Evolutionary conservation across 2,797 vertebrate species (phyloP), one percentile per base, ranked within the genome.

Genomic region (Galagoides demidoff): DNA sequence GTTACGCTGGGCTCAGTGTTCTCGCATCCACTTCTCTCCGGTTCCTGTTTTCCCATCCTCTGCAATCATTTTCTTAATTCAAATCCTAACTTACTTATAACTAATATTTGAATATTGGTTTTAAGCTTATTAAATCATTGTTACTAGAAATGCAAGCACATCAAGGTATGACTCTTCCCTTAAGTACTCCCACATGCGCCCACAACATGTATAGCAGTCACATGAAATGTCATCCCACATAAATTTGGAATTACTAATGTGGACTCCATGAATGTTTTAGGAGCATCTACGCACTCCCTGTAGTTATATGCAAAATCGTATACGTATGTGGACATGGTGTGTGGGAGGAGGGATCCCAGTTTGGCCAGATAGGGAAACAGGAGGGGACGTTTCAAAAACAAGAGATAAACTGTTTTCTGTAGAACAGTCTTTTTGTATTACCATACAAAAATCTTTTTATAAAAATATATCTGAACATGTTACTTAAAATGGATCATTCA

Each of bases 401-500:
- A 63, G n/a, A 73, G 12, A 29, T 29, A 37, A 5, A 1, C 10
- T 70, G 27, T 68, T 63, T 78, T 59, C 27, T 37, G 14, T 0
- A 52, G n/a, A 84, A 64, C 25, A 64, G 20, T 61, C 68, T 78
- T 84, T 83, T 83, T 78, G 31, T 2, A 70, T 63, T 39, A 37
- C 8, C 77, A 66, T 86, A 63, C 49, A 71, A 70, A 55, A 31
- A 22, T 20, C 39, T 45, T 73, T 43, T 22, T 63, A 63, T 34
- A 16, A 37, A 78, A 39, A 88, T 73, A 43, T 78, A 64, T 73
- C 20, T 95, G 64, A 73, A 59, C 5, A 61, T 61, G 39, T 90
- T 89, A 73, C 37, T 85, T 68, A 82, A 93, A 85, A 85, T n/a
- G 81, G 66, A 57, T 57, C 73, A 79, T 49, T 81, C 52, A 85